phyloP scores from a whole-genome alignment of 2,797 vertebrate species.

The Enteromius trimaculatus region DNA sequence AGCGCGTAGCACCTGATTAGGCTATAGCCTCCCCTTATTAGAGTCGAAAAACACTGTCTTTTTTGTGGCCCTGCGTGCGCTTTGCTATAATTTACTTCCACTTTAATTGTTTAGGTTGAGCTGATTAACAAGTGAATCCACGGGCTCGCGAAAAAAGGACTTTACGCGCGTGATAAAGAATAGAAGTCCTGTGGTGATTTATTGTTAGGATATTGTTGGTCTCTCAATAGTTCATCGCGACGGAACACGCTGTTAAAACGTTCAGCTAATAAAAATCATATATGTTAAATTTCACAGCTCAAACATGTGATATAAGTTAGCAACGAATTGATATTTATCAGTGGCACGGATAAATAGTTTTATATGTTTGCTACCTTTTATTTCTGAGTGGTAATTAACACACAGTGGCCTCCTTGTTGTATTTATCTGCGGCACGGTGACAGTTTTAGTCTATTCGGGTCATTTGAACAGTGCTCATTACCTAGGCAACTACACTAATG shows the following conservation, averaged over 20 bases:
- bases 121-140: conserved; percentile 29
- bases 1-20: not conserved
- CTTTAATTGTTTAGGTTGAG: not conserved
- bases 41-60: not conserved
- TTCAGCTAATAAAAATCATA: not conserved
- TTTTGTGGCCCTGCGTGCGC: not conserved
- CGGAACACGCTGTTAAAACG: conserved; percentile 10
- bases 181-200: conserved; percentile 23
- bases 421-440: conserved; percentile 15
- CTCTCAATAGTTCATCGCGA: not conserved
- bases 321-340: not conserved
- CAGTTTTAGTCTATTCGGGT: conserved; percentile 21
- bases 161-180: not conserved
- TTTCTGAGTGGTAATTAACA: not conserved
- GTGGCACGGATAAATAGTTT: not conserved
- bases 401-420: not conserved
- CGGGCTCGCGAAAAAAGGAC: not conserved
- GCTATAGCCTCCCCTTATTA: not conserved
- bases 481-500: conserved; percentile 20
- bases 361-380: not conserved
- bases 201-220: conserved; percentile 24
- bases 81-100: conserved; percentile 22
- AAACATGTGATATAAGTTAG: not conserved
- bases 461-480: conserved; percentile 24
- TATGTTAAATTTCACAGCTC: not conserved